A percentile compares a stretch with the other conserved stretches of the same genome.
Conservation (phyloP, 2,797 vertebrate species). For the Falco rusticolus region DNA sequence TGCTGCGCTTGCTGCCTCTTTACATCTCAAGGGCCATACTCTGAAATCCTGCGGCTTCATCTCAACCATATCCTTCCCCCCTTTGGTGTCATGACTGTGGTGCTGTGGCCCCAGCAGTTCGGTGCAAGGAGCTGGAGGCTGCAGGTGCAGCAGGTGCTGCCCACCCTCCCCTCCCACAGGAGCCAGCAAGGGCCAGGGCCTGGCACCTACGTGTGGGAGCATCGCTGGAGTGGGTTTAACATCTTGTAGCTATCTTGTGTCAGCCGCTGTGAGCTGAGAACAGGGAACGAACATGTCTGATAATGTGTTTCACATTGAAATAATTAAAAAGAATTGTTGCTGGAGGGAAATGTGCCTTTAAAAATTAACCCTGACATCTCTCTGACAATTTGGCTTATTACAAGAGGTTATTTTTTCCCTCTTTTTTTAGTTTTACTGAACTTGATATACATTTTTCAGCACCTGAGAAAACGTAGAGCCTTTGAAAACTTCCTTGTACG, state of each 20-base stretch:
- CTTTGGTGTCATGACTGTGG: accelerated
- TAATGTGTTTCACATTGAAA: constrained; percentile 73
- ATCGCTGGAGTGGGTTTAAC: background rate
- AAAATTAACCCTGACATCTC: constrained; percentile 74
- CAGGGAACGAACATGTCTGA: constrained; percentile 61
- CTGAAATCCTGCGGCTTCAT: background rate
- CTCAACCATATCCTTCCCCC: accelerated
- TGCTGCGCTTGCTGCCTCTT: background rate
- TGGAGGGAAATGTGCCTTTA: constrained; percentile 73
- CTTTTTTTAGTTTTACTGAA: background rate
- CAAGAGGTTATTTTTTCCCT: background rate
- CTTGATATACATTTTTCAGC: constrained; percentile 29
- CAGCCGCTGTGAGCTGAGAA: constrained; percentile 46
- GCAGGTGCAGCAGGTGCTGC: background rate
- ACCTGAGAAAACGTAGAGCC: background rate
- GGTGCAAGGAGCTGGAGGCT: background rate
- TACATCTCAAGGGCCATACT: accelerated
- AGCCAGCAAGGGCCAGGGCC: background rate
- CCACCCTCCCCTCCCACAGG: accelerated
- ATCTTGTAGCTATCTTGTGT: constrained; percentile 64
- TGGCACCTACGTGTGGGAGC: background rate
- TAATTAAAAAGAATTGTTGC: constrained; percentile 72
- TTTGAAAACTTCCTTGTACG: background rate
- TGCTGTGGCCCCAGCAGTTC: background rate
- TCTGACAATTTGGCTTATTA: constrained; percentile 46